Percentiles rank a stretch among this genome's conserved stretches.
phyloP scores from a whole-genome alignment of 2,888 invertebrate genomes.

The Cataglyphis rosenhaueri region DNA sequence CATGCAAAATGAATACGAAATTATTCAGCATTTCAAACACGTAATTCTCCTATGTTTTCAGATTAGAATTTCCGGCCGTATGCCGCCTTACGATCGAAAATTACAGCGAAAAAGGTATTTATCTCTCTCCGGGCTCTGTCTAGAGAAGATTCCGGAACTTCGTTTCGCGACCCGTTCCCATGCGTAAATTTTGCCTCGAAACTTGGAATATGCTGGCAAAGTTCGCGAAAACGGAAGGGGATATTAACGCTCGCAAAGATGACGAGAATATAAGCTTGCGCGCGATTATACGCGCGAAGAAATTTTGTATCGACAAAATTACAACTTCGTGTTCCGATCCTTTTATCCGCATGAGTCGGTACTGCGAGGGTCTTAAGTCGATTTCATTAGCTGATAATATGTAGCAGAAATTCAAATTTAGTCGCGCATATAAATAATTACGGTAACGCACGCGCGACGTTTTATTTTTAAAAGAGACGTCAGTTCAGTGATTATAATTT shows the following conservation, averaged over 20 bases:
- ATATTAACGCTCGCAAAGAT: constrained; percentile 25
- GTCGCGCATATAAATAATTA: neutral
- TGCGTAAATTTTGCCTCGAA: constrained; percentile 16
- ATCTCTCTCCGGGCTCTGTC: neutral
- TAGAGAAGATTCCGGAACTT: constrained; percentile 24
- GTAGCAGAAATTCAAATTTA: neutral
- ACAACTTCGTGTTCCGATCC: constrained; percentile 11
- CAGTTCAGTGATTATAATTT: neutral
- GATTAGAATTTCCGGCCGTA: neutral
- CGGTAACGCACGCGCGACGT: neutral
- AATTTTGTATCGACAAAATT: constrained; percentile 24
- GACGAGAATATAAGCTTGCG: constrained; percentile 29
- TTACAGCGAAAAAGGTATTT: constrained; percentile 11
- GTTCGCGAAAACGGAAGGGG: neutral
- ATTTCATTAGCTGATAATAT: constrained; percentile 10
- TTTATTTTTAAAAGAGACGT: neutral
- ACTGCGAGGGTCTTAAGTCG: neutral
- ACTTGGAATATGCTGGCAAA: neutral
- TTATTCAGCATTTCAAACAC: neutral
- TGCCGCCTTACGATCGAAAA: neutral
- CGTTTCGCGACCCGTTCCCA: neutral
- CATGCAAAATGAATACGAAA: neutral
- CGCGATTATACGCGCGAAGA: constrained; percentile 18
- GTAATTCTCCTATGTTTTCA: neutral
- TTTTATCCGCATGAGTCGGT: neutral